These are phyloP conservation scores for Mythimna vitellina DNA, from an alignment of 2,888 invertebrate species.

Conservation along the genomic window DNA sequence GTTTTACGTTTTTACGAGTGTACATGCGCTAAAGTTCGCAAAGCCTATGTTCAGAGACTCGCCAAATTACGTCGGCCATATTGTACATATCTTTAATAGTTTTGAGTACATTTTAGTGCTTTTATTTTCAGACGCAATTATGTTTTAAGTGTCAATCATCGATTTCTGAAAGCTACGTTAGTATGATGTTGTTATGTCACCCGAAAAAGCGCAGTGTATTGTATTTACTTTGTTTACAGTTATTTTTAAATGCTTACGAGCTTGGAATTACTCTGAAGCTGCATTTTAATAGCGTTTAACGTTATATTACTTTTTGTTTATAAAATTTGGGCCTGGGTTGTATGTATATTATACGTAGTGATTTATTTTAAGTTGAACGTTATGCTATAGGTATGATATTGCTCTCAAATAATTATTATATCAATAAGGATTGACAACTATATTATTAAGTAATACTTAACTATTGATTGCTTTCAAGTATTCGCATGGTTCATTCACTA, in stretches of 20 bases:
- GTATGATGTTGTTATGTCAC: conserved; percentile 43
- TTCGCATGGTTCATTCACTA: conserved; percentile 50
- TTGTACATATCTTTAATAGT: conserved; percentile 12
- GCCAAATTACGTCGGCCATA: no score
- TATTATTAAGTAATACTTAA: conserved; percentile 51
- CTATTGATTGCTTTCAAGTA: conserved; percentile 52
- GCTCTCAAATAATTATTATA: conserved; percentile 52
- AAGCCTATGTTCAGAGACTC: no score
- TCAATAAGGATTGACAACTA: conserved; percentile 40
- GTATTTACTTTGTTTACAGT: conserved; percentile 25
- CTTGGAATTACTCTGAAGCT: conserved; percentile 37
- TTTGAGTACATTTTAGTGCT: conserved; percentile 37
- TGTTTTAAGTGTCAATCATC: conserved; percentile 45
- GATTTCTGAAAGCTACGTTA: conserved; percentile 49
- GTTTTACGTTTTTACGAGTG: no score
- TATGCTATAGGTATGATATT: conserved; percentile 54
- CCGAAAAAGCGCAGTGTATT: conserved; percentile 36
- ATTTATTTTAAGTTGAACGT: conserved; percentile 47
- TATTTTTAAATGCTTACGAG: conserved; percentile 25
- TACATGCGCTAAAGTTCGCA: no score
- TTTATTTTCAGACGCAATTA: conserved; percentile 40
- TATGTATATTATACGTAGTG: conserved; percentile 55
- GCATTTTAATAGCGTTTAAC: conserved; percentile 54
- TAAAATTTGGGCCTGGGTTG: conserved; percentile 41
- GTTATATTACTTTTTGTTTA: conserved; percentile 49